Evolutionary conservation across 2,888 invertebrate species (phyloP).

Genomic region (Caenorhabditis sinica): DNA sequence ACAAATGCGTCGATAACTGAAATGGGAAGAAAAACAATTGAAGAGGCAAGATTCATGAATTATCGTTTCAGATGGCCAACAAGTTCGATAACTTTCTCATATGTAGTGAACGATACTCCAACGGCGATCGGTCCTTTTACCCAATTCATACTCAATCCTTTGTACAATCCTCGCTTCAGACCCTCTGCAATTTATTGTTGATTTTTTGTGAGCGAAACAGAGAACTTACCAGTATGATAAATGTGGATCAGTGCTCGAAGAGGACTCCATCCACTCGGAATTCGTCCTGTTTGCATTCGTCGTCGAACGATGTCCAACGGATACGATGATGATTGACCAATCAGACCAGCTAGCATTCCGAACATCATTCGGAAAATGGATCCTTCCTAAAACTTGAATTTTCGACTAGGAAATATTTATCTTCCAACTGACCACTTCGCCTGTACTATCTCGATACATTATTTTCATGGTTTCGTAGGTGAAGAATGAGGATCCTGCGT

Average conservation of each 20-base stretch:
- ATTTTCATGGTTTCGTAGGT: constrained; percentile 96
- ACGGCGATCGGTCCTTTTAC: constrained; percentile 88
- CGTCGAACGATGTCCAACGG: constrained; percentile 94
- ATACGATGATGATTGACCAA: constrained; percentile 96
- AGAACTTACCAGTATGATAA: constrained; percentile 66
- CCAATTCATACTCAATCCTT: constrained; percentile 99
- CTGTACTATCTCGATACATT: constrained; percentile 86
- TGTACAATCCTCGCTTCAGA: constrained; percentile 92
- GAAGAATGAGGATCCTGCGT: constrained; percentile 91
- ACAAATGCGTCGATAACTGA: constrained; percentile 12
- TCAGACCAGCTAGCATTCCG: constrained; percentile 94
- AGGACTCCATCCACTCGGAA: constrained; percentile 88
- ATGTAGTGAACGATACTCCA: constrained; percentile 96
- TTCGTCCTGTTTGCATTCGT: constrained; percentile 83
- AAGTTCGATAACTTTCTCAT: constrained; percentile 87
- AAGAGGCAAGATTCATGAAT: not conserved
- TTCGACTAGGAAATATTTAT: not conserved
- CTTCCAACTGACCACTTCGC: constrained; percentile 63
- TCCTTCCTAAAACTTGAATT: constrained; percentile 60
- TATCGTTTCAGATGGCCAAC: constrained; percentile 53
- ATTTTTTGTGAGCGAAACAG: not conserved
- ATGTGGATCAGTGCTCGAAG: constrained; percentile 63
- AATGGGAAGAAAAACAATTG: constrained; percentile 17
- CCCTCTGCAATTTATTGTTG: constrained; percentile 88
- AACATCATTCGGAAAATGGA: constrained; percentile 87